Evolutionary conservation across 2,113 vertebrate genomes (phyloP).

Genomic region (Ciconia stormi): DNA sequence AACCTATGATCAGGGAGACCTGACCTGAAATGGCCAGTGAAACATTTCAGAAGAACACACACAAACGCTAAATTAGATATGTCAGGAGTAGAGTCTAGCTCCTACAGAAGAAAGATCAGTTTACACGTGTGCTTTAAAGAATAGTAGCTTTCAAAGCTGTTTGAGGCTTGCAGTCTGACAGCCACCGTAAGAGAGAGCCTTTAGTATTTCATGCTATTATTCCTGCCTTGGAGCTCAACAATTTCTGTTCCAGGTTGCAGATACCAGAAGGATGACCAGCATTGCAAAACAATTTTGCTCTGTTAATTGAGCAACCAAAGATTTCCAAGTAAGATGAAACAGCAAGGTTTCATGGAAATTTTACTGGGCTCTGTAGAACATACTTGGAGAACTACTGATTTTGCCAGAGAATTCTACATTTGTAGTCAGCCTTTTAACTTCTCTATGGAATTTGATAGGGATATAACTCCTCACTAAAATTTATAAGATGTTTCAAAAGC

Average conservation of each 20-base stretch:
- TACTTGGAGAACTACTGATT: not conserved
- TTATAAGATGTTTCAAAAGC: not conserved
- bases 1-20: not conserved
- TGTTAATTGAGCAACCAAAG: not conserved
- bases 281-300: not conserved
- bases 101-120: not conserved
- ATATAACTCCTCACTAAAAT: not conserved
- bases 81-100: not conserved
- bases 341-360: not conserved
- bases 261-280: not conserved
- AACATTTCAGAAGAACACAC: not conserved
- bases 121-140: not conserved
- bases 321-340: not conserved
- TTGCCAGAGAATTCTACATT: not conserved
- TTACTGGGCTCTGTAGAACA: rapidly evolving
- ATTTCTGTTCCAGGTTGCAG: not conserved
- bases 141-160: not conserved
- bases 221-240: not conserved
- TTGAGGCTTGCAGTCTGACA: not conserved
- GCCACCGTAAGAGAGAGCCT: not conserved
- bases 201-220: not conserved
- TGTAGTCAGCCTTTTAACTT: not conserved
- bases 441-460: not conserved
- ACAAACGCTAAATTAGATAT: not conserved
- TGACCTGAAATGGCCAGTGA: not conserved